These are phyloP conservation scores for Mayetiola destructor DNA, from an alignment of 2,888 invertebrate species.

Conservation along the genomic window DNA sequence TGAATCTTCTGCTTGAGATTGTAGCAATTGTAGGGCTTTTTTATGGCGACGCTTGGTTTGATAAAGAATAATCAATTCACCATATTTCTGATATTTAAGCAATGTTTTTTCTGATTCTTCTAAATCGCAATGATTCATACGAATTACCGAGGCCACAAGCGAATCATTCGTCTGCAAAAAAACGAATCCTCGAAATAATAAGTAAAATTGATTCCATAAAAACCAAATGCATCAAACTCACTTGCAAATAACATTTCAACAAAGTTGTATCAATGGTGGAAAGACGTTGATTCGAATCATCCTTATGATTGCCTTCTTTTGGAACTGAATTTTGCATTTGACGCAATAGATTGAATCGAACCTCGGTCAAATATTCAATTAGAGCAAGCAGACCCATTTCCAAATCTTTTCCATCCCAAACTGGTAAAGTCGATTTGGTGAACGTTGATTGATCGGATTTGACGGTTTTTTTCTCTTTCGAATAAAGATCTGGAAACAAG, in stretches of 20 bases:
- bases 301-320: slow-evolving; percentile 26
- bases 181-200: not conserved
- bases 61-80: slow-evolving; percentile 89
- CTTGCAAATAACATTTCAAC: slow-evolving; percentile 91
- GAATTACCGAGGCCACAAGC: slow-evolving; percentile 75
- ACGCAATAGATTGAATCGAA: slow-evolving; percentile 41
- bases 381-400: slow-evolving; percentile 79
- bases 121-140: slow-evolving; percentile 82
- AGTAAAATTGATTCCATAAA: slow-evolving; percentile 14
- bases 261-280: slow-evolving; percentile 95
- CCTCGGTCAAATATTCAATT: slow-evolving; percentile 76
- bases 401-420: slow-evolving; percentile 63
- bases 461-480: slow-evolving; percentile 24
- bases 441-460: slow-evolving; percentile 26
- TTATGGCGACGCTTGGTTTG: slow-evolving; percentile 86
- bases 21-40: slow-evolving; percentile 76
- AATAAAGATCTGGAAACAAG: slow-evolving; percentile 72
- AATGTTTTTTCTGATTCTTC: slow-evolving; percentile 87
- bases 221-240: slow-evolving; percentile 27
- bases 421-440: slow-evolving; percentile 28
- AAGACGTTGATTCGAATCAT: slow-evolving; percentile 44
- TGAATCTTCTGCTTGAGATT: slow-evolving; percentile 47
- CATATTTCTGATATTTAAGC: slow-evolving; percentile 72
- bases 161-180: slow-evolving; percentile 79
- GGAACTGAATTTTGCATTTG: slow-evolving; percentile 18